phyloP scores from a whole-genome alignment of 1,140 invertebrate genomes.

The Microplitis mediator region DNA sequence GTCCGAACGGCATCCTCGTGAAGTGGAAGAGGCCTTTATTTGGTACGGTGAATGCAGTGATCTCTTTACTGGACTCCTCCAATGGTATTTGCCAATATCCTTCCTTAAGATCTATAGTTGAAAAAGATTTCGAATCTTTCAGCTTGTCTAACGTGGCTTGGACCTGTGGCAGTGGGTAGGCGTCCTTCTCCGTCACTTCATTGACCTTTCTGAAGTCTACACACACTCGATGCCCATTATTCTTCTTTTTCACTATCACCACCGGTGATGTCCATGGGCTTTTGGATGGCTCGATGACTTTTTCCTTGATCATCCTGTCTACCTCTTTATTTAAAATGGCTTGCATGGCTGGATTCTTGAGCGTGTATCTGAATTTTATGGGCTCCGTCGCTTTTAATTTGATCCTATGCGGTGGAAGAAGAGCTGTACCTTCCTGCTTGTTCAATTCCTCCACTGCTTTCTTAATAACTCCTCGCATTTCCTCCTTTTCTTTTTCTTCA shows the following conservation, averaged over 20 bases:
- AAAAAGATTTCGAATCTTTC: constrained; percentile 45
- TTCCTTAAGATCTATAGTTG: constrained; percentile 41
- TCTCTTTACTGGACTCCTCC: constrained; percentile 19
- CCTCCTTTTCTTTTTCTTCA: too few relatives aligned
- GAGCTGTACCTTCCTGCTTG: background rate
- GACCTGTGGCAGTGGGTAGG: constrained; percentile 59
- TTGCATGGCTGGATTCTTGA: constrained; percentile 28
- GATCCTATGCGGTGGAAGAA: constrained; percentile 40
- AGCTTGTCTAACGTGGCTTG: constrained; percentile 58
- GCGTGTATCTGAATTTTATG: constrained; percentile 43
- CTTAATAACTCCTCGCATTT: too few relatives aligned
- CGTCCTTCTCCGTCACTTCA: constrained; percentile 50
- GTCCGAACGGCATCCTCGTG: constrained; percentile 46
- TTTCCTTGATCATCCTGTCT: background rate
- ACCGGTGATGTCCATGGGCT: background rate
- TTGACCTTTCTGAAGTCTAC: constrained; percentile 59
- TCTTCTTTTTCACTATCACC: background rate
- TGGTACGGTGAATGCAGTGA: constrained; percentile 28
- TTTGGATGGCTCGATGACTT: background rate
- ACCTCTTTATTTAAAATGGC: background rate
- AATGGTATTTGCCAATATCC: constrained; percentile 34
- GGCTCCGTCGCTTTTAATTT: constrained; percentile 36
- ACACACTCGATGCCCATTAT: constrained; percentile 50
- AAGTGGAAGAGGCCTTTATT: constrained; percentile 42
- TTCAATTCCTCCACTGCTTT: background rate